Evolutionary conservation across 2,888 invertebrate species (phyloP).

Genomic region (Brachyptera risi): DNA sequence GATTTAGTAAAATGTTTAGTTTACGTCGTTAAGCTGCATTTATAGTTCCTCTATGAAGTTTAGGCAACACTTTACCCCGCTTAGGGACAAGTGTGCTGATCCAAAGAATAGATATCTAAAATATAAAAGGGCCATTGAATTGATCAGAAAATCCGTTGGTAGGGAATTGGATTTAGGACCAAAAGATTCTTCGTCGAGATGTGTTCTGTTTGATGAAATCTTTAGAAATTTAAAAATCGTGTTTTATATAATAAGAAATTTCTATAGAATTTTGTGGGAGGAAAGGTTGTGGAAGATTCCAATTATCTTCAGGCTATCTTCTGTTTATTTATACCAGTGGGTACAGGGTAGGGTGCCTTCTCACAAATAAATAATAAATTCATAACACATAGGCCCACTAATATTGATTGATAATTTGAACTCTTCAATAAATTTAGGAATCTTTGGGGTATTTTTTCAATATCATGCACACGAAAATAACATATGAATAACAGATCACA

Average conservation of each 20-base stretch:
- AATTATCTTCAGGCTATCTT: no score
- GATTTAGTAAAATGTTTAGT: neutral
- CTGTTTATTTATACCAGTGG: no score
- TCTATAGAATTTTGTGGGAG: no score
- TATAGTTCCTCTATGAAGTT: neutral
- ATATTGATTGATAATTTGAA: no score
- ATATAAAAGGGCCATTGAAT: neutral
- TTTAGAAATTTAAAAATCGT: neutral
- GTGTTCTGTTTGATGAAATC: neutral
- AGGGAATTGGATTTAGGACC: neutral
- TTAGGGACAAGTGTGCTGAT: neutral
- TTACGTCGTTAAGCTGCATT: neutral
- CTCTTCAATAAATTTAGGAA: no score
- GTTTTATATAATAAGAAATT: neutral
- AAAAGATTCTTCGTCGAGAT: neutral
- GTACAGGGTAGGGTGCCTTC: no score
- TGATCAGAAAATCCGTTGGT: neutral
- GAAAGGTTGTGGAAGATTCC: no score
- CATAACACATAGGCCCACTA: no score
- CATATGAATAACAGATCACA: no score
- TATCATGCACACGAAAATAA: no score
- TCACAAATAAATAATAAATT: no score
- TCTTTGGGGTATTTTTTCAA: no score
- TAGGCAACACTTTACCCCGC: neutral
- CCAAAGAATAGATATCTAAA: neutral